These are phyloP conservation scores for Halisarca cf. caerulea DNA, from an alignment of 37 sponge, comb jelly and placozoan genomes.

Conservation along the genomic window DNA sequence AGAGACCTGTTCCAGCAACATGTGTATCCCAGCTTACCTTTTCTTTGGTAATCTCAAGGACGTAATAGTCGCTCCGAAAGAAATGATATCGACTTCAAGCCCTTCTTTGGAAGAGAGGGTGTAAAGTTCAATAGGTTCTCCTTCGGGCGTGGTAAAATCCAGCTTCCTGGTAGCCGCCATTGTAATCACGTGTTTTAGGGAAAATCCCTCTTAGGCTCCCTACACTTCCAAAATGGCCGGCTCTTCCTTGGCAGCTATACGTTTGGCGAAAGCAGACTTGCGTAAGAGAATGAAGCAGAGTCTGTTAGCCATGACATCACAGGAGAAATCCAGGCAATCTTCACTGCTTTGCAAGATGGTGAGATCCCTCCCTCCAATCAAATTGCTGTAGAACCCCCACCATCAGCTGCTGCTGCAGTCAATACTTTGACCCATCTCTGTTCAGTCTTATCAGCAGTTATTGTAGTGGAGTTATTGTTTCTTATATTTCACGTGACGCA, in stretches of 20 bases:
- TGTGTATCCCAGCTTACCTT: no score
- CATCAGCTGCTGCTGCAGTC: no score
- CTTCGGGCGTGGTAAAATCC: not conserved
- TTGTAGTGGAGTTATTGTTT: no score
- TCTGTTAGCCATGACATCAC: slow-evolving; percentile 33
- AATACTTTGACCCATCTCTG: no score
- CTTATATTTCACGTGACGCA: no score
- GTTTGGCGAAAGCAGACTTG: slow-evolving; percentile 56
- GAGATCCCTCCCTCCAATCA: no score
- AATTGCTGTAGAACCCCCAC: no score
- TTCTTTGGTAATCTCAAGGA: slow-evolving; percentile 37
- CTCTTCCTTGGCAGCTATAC: slow-evolving; percentile 7
- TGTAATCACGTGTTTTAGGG: not conserved
- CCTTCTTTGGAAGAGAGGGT: slow-evolving; percentile 31
- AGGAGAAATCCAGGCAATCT: slow-evolving; percentile 26
- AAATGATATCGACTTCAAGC: slow-evolving; percentile 21
- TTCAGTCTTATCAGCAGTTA: no score
- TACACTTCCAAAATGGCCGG: not conserved
- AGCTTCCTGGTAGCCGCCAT: not conserved
- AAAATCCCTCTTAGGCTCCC: not conserved
- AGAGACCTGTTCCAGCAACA: no score
- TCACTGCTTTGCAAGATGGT: no score
- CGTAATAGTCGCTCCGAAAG: slow-evolving; percentile 66
- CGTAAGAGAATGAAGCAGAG: slow-evolving; percentile 42
- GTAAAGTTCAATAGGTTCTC: slow-evolving; percentile 1